phyloP scores from a whole-genome alignment of 1,140 invertebrate genomes.

The Ceratosolen fusciceps region DNA sequence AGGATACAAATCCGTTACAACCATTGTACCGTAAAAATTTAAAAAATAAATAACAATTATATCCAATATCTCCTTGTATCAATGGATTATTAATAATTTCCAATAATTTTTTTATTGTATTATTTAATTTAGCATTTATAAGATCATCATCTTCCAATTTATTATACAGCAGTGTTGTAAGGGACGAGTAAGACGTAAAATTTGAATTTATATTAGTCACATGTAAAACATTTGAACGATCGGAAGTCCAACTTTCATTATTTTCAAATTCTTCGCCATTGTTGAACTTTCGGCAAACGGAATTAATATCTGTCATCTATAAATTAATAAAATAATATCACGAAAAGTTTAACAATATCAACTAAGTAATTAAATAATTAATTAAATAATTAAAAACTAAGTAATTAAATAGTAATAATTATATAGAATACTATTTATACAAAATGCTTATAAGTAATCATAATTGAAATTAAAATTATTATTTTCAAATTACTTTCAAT shows the following conservation, averaged over 20 bases:
- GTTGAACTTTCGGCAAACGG: background rate
- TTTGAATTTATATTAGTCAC: background rate
- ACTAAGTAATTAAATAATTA: too few species aligned
- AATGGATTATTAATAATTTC: constrained; percentile 30
- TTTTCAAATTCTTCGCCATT: background rate
- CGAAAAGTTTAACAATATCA: background rate
- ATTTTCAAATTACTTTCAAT: too few species aligned
- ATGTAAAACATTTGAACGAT: background rate
- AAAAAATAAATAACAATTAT: background rate
- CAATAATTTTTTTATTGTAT: constrained; percentile 26
- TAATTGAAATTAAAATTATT: too few species aligned
- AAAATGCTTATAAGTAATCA: too few species aligned
- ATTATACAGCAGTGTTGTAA: background rate
- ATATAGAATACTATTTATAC: too few species aligned
- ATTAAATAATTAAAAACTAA: too few species aligned
- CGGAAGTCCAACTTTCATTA: constrained; percentile 32
- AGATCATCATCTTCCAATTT: constrained; percentile 10
- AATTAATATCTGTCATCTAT: constrained; percentile 9
- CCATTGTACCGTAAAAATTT: constrained; percentile 28
- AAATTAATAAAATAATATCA: background rate
- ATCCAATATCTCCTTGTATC: background rate
- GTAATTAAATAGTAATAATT: too few species aligned
- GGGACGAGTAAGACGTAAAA: constrained; percentile 25
- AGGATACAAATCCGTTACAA: constrained; percentile 62
- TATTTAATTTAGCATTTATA: constrained; percentile 26